A percentile compares a stretch with the other conserved stretches of the same genome.
Evolutionary conservation across 2,888 invertebrate genomes (phyloP).

Genomic region (Conchocele bisecta): DNA sequence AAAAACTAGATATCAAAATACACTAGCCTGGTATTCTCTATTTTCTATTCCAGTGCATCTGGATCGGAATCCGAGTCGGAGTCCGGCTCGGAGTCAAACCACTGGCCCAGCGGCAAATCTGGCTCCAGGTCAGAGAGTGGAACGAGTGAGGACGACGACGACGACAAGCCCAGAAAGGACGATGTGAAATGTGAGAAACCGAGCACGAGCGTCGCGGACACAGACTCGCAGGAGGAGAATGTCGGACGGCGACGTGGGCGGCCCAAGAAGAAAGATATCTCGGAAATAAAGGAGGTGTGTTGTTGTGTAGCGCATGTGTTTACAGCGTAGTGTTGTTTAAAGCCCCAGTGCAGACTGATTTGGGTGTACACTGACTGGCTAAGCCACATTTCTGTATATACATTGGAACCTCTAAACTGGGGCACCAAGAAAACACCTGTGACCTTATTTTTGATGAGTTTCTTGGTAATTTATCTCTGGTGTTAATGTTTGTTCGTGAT

Average conservation of each 20-base stretch:
- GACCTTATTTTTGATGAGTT: too few relatives aligned
- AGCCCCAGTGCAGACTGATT: too few relatives aligned
- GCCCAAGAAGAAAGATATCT: slow-evolving; percentile 63
- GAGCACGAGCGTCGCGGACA: slow-evolving; percentile 18
- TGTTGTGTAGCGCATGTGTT: too few relatives aligned
- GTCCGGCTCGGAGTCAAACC: slow-evolving; percentile 71
- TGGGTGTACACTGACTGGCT: too few relatives aligned
- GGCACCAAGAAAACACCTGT: too few relatives aligned
- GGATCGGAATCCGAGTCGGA: slow-evolving; percentile 71
- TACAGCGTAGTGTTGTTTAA: too few relatives aligned
- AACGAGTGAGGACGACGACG: slow-evolving; percentile 52
- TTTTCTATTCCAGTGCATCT: slow-evolving; percentile 59
- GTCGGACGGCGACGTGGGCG: slow-evolving; percentile 10
- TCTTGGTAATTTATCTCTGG: too few relatives aligned
- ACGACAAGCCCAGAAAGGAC: slow-evolving; percentile 46
- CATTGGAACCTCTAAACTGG: too few relatives aligned
- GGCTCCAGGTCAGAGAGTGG: slow-evolving; percentile 53
- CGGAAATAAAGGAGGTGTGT: slow-evolving; percentile 69
- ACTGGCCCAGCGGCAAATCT: slow-evolving; percentile 42
- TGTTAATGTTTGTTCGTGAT: too few relatives aligned
- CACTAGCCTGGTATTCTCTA: background rate
- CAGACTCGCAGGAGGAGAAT: slow-evolving; percentile 35
- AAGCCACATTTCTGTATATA: too few relatives aligned
- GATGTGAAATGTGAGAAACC: slow-evolving; percentile 22
- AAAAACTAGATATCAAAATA: too few relatives aligned